phyloP scores from a whole-genome alignment of 2,113 vertebrate species.

The Macroglossus sobrinus region DNA sequence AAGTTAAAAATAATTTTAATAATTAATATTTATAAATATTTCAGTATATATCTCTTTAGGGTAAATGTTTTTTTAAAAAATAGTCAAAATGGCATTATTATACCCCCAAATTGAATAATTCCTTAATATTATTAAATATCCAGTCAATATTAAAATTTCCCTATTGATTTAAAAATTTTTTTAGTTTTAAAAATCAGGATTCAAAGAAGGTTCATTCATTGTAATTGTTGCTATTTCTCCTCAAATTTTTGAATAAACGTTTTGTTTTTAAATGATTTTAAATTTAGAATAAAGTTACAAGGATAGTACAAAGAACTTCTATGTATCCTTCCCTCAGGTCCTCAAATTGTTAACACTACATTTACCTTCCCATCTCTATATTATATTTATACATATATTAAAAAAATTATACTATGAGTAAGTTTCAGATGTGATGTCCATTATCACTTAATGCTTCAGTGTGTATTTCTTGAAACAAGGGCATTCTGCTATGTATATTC shows the following conservation, averaged over 20 bases:
- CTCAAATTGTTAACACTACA: not conserved
- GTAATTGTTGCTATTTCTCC: not conserved
- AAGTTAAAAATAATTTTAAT: not conserved
- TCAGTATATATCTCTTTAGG: not conserved
- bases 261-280: not conserved
- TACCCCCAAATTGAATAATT: not conserved
- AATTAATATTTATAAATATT: not conserved
- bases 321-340: not conserved
- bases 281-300: not conserved
- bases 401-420: not conserved
- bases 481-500: not conserved
- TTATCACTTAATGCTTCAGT: not conserved
- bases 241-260: not conserved
- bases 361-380: not conserved
- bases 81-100: not conserved
- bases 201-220: not conserved
- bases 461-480: not conserved
- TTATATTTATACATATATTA: not conserved
- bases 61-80: not conserved
- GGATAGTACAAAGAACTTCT: not conserved
- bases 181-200: conserved; percentile 9
- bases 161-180: not conserved
- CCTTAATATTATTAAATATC: not conserved
- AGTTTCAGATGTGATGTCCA: not conserved
- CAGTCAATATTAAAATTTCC: not conserved